Conservation (phyloP, 2,888 invertebrate genomes). For the Eilema sororculum region DNA sequence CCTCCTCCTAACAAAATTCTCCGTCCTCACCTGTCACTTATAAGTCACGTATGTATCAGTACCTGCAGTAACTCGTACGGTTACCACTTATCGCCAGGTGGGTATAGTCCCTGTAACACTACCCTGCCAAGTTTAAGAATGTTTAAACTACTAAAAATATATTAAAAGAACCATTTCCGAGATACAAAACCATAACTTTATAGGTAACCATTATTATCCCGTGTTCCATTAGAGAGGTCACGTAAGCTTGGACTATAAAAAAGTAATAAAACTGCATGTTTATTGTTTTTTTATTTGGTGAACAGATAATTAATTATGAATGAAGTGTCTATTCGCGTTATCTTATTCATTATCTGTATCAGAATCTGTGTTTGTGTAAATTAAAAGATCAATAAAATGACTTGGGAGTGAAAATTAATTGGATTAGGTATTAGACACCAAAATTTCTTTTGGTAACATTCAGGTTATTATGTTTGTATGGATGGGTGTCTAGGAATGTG, state of each 20-base stretch:
- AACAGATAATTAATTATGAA: constrained; percentile 22
- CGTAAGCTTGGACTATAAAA: constrained; percentile 18
- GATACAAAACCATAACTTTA: neutral
- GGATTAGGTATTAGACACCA: no score
- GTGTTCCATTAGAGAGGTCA: neutral
- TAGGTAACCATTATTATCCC: neutral
- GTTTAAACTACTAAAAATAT: neutral
- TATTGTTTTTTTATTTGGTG: constrained; percentile 16
- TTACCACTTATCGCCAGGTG: neutral
- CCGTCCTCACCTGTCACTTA: neutral
- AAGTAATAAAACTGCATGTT: constrained; percentile 15
- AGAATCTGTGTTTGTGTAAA: constrained; percentile 13
- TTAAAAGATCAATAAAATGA: constrained; percentile 1
- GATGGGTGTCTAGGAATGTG: no score
- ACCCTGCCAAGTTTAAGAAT: neutral
- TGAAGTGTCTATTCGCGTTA: constrained; percentile 18
- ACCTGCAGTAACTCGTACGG: neutral
- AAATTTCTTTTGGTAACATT: neutral
- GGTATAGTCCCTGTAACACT: neutral
- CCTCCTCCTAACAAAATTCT: neutral
- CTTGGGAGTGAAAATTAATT: neutral
- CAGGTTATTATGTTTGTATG: no score
- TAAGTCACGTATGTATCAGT: no score
- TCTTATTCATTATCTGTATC: constrained; percentile 14
- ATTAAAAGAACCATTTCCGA: neutral